These are phyloP conservation scores for Suricata suricatta DNA, from an alignment of 2,113 vertebrate species.

Conservation along the genomic window DNA sequence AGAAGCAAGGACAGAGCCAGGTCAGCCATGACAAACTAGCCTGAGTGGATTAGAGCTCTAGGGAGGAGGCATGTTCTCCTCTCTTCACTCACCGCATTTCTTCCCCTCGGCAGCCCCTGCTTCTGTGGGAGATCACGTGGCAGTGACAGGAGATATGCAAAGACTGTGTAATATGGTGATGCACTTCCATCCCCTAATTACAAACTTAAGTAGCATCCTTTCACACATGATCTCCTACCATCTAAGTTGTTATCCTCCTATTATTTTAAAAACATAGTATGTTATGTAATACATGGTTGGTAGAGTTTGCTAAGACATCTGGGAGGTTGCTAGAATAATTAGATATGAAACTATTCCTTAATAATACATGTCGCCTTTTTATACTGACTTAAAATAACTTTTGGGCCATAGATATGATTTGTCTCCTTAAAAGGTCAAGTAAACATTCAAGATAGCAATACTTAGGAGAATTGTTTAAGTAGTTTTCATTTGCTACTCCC, in stretches of 20 bases:
- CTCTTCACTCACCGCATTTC: slow-evolving; percentile 27
- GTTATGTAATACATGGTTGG: neutral
- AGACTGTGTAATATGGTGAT: neutral
- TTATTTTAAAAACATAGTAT: neutral
- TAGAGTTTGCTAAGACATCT: slow-evolving; percentile 18
- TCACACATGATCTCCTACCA: neutral
- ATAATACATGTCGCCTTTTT: neutral
- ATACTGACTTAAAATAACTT: slow-evolving; percentile 1
- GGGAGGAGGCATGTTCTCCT: slow-evolving; percentile 14
- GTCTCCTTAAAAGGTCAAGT: slow-evolving; percentile 1
- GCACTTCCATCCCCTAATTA: slow-evolving; percentile 33
- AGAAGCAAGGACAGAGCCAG: slow-evolving; percentile 45
- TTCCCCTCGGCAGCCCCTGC: neutral
- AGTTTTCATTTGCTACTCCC: neutral
- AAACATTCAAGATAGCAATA: neutral
- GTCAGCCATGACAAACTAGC: slow-evolving; percentile 43
- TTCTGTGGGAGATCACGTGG: neutral
- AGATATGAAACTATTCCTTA: neutral
- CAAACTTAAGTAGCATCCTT: neutral
- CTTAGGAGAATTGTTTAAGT: neutral
- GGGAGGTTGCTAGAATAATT: slow-evolving; percentile 19
- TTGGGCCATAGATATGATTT: neutral
- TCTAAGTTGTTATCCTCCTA: neutral
- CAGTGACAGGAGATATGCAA: slow-evolving; percentile 28
- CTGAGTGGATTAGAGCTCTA: slow-evolving; percentile 34